These are phyloP conservation scores for Plebejus argus DNA, from an alignment of 2,888 invertebrate species.

Conservation along the genomic window DNA sequence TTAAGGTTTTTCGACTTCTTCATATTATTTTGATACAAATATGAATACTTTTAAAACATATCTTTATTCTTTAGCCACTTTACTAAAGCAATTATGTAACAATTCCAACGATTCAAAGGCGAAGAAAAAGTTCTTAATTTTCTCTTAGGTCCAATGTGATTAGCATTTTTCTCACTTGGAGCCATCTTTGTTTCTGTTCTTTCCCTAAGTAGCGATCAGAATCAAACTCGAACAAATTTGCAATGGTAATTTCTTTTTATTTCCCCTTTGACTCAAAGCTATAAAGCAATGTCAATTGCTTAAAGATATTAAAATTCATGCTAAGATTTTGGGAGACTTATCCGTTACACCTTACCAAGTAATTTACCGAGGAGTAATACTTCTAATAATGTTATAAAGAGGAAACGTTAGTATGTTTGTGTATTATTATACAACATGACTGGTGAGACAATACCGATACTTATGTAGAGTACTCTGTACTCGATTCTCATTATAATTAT, in stretches of 20 bases:
- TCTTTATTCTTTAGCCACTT: not conserved
- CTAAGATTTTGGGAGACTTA: not conserved
- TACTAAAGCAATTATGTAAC: slow-evolving; percentile 29
- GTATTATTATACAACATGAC: too few relatives aligned
- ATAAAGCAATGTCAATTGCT: slow-evolving; percentile 58
- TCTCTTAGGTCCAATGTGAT: slow-evolving; percentile 49
- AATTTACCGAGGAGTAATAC: not conserved
- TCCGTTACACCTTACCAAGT: not conserved
- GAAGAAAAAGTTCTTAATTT: slow-evolving; percentile 49
- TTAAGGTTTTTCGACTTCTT: too few relatives aligned
- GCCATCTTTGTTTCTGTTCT: slow-evolving; percentile 53
- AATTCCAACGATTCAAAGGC: slow-evolving; percentile 38
- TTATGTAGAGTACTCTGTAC: too few relatives aligned
- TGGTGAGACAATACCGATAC: too few relatives aligned
- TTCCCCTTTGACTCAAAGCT: slow-evolving; percentile 65
- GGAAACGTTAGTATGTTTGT: not conserved
- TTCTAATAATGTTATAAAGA: not conserved
- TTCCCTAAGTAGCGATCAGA: slow-evolving; percentile 59
- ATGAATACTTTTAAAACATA: not conserved
- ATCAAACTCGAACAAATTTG: slow-evolving; percentile 50
- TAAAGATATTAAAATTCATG: slow-evolving; percentile 45
- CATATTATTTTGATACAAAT: not conserved
- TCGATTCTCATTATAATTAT: too few relatives aligned
- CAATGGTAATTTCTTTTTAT: slow-evolving; percentile 67
- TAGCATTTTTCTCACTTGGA: slow-evolving; percentile 51